phyloP scores from a whole-genome alignment of 1,140 invertebrate species.

The Drosophila lini region DNA sequence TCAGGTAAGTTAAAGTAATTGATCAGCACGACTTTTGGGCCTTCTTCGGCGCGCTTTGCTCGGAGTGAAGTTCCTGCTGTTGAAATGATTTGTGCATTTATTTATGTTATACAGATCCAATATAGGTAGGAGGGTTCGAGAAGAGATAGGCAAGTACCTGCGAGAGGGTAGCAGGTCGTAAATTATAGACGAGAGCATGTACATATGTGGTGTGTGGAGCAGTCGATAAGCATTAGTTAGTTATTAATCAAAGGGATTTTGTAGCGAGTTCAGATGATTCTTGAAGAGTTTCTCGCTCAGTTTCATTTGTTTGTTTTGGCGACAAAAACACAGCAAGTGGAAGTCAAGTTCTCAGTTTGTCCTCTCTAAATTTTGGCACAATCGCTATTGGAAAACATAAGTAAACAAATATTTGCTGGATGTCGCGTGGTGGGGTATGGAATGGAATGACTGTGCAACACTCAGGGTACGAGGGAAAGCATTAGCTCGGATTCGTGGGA shows the following conservation, averaged over 20 bases:
- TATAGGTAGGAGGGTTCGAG: slow-evolving; percentile 24
- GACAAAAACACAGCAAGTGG: slow-evolving; percentile 38
- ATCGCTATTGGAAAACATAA: slow-evolving; percentile 11
- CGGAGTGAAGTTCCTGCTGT: slow-evolving; percentile 25
- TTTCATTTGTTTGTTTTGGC: slow-evolving; percentile 5
- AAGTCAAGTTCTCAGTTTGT: slow-evolving; percentile 31
- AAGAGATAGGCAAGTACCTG: slow-evolving; percentile 41
- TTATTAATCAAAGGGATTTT: slow-evolving; percentile 20
- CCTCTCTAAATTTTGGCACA: slow-evolving; percentile 31
- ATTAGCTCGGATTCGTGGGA: slow-evolving; percentile 22
- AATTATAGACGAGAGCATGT: slow-evolving; percentile 26
- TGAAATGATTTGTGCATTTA: slow-evolving; percentile 71
- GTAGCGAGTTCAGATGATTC: slow-evolving; percentile 1
- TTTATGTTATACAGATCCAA: slow-evolving; percentile 48
- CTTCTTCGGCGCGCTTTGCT: slow-evolving; percentile 50
- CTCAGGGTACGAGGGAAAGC: slow-evolving; percentile 24
- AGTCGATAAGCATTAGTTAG: slow-evolving; percentile 26
- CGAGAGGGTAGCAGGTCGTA: slow-evolving; percentile 9
- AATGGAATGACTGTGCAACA: slow-evolving; percentile 26
- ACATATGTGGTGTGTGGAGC: slow-evolving; percentile 22
- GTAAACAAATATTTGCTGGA: slow-evolving; percentile 9
- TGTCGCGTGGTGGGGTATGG: neutral
- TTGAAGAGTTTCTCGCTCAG: slow-evolving; percentile 12
- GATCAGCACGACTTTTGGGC: slow-evolving; percentile 42
- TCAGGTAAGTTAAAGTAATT: slow-evolving; percentile 45